Conservation (phyloP, 2,113 vertebrate genomes). For the Geococcyx californianus region DNA sequence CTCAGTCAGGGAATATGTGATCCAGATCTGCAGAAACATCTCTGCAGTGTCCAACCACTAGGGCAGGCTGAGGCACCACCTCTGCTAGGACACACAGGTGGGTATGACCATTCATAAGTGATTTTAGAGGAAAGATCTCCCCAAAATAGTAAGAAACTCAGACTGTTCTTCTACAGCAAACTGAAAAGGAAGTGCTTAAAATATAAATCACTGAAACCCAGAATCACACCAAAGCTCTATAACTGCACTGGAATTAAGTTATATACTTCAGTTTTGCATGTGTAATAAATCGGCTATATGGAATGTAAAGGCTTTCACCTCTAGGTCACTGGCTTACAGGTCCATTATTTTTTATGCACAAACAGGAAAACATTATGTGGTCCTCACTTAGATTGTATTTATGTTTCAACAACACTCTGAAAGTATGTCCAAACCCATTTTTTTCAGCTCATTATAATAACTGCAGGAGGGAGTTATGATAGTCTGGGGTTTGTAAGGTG, state of each 20-base stretch:
- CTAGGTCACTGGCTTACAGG: conserved; percentile 12
- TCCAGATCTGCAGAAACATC: background rate
- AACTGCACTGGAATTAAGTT: conserved; percentile 18
- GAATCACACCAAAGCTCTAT: background rate
- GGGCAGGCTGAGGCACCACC: background rate
- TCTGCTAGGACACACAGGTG: background rate
- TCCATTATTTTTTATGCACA: conserved; percentile 21
- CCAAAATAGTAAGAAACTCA: background rate
- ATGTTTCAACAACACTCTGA: background rate
- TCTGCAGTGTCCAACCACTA: background rate
- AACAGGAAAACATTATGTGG: conserved; percentile 33
- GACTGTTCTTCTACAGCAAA: background rate
- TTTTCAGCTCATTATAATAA: conserved; percentile 41
- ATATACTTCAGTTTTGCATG: conserved; percentile 1
- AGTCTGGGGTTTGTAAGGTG: background rate
- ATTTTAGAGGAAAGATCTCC: background rate
- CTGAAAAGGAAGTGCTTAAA: background rate
- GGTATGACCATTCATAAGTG: accelerated
- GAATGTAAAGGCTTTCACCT: conserved; percentile 28
- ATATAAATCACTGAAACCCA: background rate
- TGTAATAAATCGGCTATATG: background rate
- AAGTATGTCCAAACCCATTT: background rate
- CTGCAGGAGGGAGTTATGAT: background rate
- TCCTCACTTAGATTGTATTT: conserved; percentile 15
- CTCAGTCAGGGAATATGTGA: accelerated